Conservation (phyloP, 2,797 vertebrate species). For the Rhynchotus rufescens region DNA sequence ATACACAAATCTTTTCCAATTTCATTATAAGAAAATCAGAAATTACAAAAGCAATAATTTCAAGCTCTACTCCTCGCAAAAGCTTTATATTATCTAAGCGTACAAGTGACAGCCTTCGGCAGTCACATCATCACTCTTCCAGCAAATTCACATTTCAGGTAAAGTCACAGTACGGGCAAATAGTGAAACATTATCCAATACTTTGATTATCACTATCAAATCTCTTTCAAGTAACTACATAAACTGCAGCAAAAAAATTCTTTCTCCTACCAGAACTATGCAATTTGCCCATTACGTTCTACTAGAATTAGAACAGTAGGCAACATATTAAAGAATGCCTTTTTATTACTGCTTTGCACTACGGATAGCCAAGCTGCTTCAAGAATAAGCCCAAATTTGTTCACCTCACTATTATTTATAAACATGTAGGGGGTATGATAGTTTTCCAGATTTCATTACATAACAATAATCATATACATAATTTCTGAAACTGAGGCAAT, state of each 20-base stretch:
- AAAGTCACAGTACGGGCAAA: not conserved
- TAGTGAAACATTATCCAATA: not conserved
- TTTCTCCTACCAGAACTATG: not conserved
- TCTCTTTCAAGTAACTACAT: not conserved
- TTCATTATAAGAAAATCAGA: not conserved
- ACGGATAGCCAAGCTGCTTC: not conserved
- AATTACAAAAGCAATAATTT: not conserved
- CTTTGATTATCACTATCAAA: not conserved
- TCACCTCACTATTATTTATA: not conserved
- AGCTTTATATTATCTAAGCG: not conserved
- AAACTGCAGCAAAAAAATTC: not conserved
- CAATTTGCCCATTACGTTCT: not conserved
- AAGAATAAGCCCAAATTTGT: not conserved
- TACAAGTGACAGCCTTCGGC: not conserved
- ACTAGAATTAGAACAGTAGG: not conserved
- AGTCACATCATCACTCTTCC: not conserved
- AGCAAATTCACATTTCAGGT: not conserved
- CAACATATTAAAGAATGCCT: not conserved
- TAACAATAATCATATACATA: not conserved
- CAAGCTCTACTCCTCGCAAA: not conserved
- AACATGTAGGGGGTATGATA: not conserved
- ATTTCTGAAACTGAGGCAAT: not conserved
- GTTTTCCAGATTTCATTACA: not conserved
- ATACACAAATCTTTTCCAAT: not conserved
- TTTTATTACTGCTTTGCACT: not conserved